Evolutionary conservation across 2,888 invertebrate genomes (phyloP).

Genomic region (Hermaeophaga mercurialis): DNA sequence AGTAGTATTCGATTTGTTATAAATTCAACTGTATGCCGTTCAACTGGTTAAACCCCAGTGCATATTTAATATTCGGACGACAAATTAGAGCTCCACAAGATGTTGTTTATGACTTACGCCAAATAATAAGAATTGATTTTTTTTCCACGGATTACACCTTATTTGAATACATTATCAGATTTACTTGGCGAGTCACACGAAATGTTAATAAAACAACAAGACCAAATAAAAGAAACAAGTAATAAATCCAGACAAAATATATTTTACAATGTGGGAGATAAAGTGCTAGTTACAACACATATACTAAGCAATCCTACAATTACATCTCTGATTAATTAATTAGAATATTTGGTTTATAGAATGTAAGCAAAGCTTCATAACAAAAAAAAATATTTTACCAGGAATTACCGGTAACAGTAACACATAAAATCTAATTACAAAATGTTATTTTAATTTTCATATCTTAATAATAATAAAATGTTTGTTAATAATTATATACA

Average conservation of each 20-base stretch:
- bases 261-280: neutral
- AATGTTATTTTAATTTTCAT: too few species aligned
- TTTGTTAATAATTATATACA: too few species aligned
- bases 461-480: too few species aligned
- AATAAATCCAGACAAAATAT: neutral
- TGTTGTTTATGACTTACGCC: conserved; percentile 17
- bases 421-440: too few species aligned
- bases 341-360: too few species aligned
- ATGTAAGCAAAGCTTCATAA: too few species aligned
- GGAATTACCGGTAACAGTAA: too few species aligned
- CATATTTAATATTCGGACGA: conserved; percentile 39
- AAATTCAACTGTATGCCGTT: conserved; percentile 42
- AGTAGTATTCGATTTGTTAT: conserved; percentile 51
- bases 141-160: conserved; percentile 29
- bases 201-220: neutral
- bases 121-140: conserved; percentile 28
- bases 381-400: too few species aligned
- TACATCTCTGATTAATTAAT: too few species aligned
- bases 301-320: neutral
- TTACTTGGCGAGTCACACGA: neutral
- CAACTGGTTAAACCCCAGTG: conserved; percentile 44
- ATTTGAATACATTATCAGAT: conserved; percentile 12
- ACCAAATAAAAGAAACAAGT: too few species aligned
- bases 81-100: conserved; percentile 37
- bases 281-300: neutral